Conservation (phyloP, 2,888 invertebrate species). For the Lysandra coridon region DNA sequence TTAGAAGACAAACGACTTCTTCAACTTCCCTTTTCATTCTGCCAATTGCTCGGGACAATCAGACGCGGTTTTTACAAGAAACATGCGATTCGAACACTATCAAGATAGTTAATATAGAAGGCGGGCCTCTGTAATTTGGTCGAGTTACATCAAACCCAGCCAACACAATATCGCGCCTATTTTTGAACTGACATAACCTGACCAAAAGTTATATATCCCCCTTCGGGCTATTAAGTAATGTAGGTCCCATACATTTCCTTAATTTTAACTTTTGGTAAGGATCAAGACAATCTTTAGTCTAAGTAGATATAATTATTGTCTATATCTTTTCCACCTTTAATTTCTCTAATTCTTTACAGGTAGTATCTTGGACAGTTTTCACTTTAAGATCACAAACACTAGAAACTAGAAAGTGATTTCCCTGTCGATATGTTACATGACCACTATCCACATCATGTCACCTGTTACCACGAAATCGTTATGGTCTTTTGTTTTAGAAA, state of each 20-base stretch:
- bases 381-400: background rate
- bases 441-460: background rate
- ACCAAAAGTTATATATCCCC: background rate
- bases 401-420: slow-evolving; percentile 2
- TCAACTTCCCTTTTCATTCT: background rate
- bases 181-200: background rate
- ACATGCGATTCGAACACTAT: background rate
- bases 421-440: background rate
- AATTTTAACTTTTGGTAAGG: too few species aligned
- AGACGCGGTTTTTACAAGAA: background rate
- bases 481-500: background rate
- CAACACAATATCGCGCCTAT: too few species aligned
- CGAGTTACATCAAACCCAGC: too few species aligned
- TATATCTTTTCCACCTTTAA: too few species aligned
- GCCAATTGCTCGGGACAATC: background rate
- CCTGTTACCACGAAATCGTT: background rate
- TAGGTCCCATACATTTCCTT: too few species aligned
- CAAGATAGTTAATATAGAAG: background rate
- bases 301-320: too few species aligned
- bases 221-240: too few species aligned
- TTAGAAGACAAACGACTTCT: background rate
- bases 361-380: background rate
- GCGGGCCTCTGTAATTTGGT: too few species aligned
- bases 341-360: background rate
- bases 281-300: too few species aligned